A percentile compares a stretch with the other conserved stretches of the same genome.
Conservation (phyloP, 2,797 vertebrate genomes). For the Staurois parvus region DNA sequence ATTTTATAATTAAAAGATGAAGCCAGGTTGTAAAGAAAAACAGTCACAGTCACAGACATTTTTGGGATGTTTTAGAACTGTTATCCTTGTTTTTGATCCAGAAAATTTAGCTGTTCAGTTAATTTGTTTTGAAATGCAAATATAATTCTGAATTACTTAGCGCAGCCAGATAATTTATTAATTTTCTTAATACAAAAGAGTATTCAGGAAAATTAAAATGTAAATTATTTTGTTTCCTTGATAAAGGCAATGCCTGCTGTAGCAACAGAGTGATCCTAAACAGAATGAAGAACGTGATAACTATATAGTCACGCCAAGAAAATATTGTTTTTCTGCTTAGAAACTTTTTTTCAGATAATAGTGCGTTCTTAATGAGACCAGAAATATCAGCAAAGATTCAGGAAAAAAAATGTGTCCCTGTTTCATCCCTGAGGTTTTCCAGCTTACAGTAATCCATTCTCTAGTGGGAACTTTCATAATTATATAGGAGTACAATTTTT, state of each 20-base stretch:
- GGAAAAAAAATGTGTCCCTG: not conserved
- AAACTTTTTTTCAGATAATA: slow-evolving; percentile 23
- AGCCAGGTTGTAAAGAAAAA: slow-evolving; percentile 33
- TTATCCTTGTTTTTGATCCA: slow-evolving; percentile 69
- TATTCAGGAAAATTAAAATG: slow-evolving; percentile 52
- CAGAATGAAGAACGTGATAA: slow-evolving; percentile 41
- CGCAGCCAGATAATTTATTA: slow-evolving; percentile 54
- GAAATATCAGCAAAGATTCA: not conserved
- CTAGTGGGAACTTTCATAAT: not conserved
- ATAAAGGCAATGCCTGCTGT: slow-evolving; percentile 40
- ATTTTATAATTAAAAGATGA: slow-evolving; percentile 59
- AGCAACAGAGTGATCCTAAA: slow-evolving; percentile 34
- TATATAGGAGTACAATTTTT: not conserved
- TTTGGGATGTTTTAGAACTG: slow-evolving; percentile 63
- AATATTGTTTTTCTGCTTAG: slow-evolving; percentile 29
- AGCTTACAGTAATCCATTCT: not conserved
- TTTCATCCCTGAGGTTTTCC: not conserved
- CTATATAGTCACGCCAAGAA: slow-evolving; percentile 27
- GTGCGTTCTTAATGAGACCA: not conserved
- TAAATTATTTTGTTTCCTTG: slow-evolving; percentile 46
- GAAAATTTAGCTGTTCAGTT: slow-evolving; percentile 61
- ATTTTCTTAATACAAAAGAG: slow-evolving; percentile 52
- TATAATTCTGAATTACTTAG: slow-evolving; percentile 47
- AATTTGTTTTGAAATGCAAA: slow-evolving; percentile 62
- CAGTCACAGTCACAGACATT: slow-evolving; percentile 47